A percentile compares a stretch with the other conserved stretches of the same genome.
Evolutionary conservation across 2,113 vertebrate genomes (phyloP).

Genomic region (Cebidichthys violaceus): DNA sequence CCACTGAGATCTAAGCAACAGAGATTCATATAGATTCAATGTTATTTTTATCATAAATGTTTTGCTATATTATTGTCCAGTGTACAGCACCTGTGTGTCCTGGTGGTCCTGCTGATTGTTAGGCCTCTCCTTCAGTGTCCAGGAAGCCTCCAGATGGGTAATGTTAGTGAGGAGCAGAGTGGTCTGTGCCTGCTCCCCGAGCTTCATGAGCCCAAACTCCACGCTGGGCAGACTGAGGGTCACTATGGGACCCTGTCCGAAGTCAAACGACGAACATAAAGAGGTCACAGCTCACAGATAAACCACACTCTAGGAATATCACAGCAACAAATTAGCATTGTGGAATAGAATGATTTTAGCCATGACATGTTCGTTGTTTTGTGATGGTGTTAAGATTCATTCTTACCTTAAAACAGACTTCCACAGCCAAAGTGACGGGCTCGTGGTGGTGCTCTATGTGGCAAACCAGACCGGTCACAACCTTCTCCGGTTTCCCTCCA

Average conservation of each 20-base stretch:
- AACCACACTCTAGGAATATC: too few relatives aligned
- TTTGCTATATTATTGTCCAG: background rate
- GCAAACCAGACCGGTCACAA: slow-evolving; percentile 84
- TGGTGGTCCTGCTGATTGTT: background rate
- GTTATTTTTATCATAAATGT: background rate
- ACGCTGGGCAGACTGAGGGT: slow-evolving; percentile 84
- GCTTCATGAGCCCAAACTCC: slow-evolving; percentile 86
- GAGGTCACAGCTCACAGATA: background rate
- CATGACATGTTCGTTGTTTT: background rate
- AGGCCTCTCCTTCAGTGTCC: slow-evolving; percentile 83
- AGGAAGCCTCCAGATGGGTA: slow-evolving; percentile 86
- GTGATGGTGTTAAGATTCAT: background rate
- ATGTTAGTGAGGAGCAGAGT: slow-evolving; percentile 85
- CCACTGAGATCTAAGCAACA: slow-evolving; percentile 78
- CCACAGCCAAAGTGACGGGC: slow-evolving; percentile 84
- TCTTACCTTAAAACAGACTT: slow-evolving; percentile 91
- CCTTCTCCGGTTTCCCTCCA: slow-evolving; percentile 82
- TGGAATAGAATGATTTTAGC: background rate
- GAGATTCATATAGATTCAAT: background rate
- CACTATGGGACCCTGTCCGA: slow-evolving; percentile 89
- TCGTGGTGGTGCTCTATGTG: slow-evolving; percentile 77
- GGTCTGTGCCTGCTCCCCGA: slow-evolving; percentile 74
- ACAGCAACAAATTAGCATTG: background rate
- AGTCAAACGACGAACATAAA: background rate
- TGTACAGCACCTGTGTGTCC: slow-evolving; percentile 64